Percentiles rank a stretch among this genome's conserved stretches.
phyloP scores from a whole-genome alignment of 64 coral and sea anemone species.

The Stylophora pistillata region DNA sequence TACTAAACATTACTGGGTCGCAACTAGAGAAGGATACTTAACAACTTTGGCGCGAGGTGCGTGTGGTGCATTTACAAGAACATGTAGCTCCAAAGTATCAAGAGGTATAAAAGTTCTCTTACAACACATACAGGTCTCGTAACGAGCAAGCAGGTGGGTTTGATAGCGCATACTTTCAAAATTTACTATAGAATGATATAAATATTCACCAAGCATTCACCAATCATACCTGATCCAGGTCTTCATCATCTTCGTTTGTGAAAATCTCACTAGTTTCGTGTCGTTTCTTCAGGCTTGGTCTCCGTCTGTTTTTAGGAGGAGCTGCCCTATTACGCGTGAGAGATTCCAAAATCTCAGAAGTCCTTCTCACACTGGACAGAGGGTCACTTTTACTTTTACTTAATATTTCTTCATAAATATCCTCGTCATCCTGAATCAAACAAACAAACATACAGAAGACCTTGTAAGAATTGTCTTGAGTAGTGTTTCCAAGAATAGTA shows the following conservation, averaged over 20 bases:
- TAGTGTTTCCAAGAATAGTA: too few relatives aligned
- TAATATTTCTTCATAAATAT: neutral
- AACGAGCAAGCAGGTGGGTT: too few relatives aligned
- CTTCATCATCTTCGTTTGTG: neutral
- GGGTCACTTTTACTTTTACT: neutral
- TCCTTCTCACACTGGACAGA: conserved; percentile 11
- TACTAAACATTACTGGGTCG: too few relatives aligned
- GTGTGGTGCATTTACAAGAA: too few relatives aligned
- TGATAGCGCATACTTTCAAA: too few relatives aligned
- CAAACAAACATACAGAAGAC: neutral
- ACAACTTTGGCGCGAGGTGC: too few relatives aligned
- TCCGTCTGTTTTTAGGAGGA: conserved; percentile 47
- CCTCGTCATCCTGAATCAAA: neutral
- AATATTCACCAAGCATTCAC: too few relatives aligned
- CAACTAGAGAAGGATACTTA: too few relatives aligned
- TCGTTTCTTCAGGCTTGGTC: conserved; percentile 45
- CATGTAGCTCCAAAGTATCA: too few relatives aligned
- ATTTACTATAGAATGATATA: too few relatives aligned
- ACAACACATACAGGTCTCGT: too few relatives aligned
- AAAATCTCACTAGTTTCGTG: conserved; percentile 1
- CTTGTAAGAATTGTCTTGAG: neutral
- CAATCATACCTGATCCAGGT: conserved; percentile 13
- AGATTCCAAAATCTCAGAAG: conserved; percentile 23
- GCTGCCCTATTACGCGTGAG: conserved; percentile 50
- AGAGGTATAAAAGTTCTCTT: too few relatives aligned